A percentile compares a stretch with the other conserved stretches of the same genome.
These are phyloP conservation scores for Harmothoe impar DNA, from an alignment of 2,888 invertebrate species.

Conservation along the genomic window DNA sequence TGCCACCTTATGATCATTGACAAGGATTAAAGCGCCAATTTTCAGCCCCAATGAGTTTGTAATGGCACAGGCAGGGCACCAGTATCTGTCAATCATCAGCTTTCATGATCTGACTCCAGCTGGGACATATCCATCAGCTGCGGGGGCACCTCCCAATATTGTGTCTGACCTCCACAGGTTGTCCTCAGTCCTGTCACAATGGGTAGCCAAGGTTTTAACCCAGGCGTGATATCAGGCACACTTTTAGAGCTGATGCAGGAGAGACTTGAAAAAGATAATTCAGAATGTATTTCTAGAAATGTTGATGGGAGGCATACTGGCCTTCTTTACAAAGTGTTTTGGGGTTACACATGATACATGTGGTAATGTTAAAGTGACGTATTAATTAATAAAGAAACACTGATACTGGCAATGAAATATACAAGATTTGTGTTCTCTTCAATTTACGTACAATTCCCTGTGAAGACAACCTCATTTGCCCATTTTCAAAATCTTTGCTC, in stretches of 20 bases:
- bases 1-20: slow-evolving; percentile 6
- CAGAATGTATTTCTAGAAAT: too few relatives aligned
- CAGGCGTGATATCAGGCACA: neutral
- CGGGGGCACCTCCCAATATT: neutral
- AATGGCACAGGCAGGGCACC: neutral
- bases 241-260: neutral
- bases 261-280: too few relatives aligned
- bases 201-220: neutral
- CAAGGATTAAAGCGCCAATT: slow-evolving; percentile 16
- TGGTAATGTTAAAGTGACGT: too few relatives aligned
- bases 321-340: too few relatives aligned
- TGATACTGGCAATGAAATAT: too few relatives aligned
- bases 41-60: neutral
- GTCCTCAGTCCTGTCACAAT: neutral
- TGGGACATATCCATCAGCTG: neutral
- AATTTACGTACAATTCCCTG: too few relatives aligned
- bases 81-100: neutral
- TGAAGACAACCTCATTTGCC: too few relatives aligned
- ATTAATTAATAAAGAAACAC: too few relatives aligned
- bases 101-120: neutral
- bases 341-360: too few relatives aligned
- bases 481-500: too few relatives aligned
- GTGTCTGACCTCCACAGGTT: neutral
- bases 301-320: too few relatives aligned
- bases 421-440: too few relatives aligned